A percentile compares a stretch with the other conserved stretches of the same genome.
phyloP scores from a whole-genome alignment of 1,140 invertebrate genomes.

The Drosophila tristis region DNA sequence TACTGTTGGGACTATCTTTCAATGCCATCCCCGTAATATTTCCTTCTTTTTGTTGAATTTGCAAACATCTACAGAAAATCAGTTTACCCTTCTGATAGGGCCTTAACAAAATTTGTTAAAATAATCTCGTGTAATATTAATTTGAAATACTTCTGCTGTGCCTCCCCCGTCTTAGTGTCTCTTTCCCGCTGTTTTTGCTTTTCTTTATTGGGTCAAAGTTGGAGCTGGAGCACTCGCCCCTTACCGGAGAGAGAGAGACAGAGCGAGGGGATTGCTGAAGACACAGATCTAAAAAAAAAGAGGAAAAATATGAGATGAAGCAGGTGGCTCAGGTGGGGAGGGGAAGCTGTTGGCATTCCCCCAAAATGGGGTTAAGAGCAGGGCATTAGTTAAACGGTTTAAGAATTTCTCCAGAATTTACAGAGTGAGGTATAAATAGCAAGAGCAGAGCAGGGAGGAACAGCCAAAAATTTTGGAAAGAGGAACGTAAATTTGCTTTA shows the following conservation, averaged over 20 bases:
- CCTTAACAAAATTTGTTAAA: constrained; percentile 24
- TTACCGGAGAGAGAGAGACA: not conserved
- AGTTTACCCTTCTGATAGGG: too few species aligned
- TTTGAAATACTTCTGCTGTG: constrained; percentile 42
- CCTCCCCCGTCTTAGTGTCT: not conserved
- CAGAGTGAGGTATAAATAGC: not conserved
- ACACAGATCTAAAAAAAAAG: not conserved
- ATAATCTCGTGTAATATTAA: constrained; percentile 71
- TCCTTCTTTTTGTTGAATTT: too few species aligned
- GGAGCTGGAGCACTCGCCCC: constrained; percentile 3
- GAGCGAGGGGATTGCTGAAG: too few species aligned
- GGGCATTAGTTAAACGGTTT: constrained; percentile 55
- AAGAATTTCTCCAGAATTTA: constrained; percentile 26
- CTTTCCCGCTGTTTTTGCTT: not conserved
- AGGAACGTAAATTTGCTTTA: too few species aligned
- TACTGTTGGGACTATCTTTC: too few species aligned
- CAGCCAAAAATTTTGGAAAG: too few species aligned
- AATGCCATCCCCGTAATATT: too few species aligned
- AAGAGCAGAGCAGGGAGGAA: too few species aligned
- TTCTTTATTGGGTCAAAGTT: constrained; percentile 9
- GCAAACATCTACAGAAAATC: too few species aligned
- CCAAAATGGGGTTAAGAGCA: constrained; percentile 53
- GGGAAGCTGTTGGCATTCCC: constrained; percentile 1
- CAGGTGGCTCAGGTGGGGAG: constrained; percentile 10
- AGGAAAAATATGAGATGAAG: not conserved